Evolutionary conservation across 2,797 vertebrate species (phyloP).

Genomic region (Neomorphus geoffroyi): DNA sequence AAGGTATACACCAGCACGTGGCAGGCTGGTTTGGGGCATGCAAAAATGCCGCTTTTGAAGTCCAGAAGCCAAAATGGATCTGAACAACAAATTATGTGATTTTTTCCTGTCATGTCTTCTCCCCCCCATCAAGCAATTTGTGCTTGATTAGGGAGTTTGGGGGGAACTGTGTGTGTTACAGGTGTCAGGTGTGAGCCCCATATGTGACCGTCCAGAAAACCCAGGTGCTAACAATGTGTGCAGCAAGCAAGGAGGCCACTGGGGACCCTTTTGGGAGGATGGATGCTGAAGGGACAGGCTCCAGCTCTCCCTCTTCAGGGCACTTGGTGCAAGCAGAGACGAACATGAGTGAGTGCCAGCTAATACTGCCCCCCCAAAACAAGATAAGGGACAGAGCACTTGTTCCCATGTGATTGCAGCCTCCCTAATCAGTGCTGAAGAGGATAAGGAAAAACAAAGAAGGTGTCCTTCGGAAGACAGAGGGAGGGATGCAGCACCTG

Average conservation of each 20-base stretch:
- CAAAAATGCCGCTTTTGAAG: neutral
- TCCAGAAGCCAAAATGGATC: neutral
- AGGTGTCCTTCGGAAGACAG: constrained; percentile 48
- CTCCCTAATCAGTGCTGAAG: constrained; percentile 3
- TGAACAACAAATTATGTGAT: neutral
- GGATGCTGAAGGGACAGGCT: neutral
- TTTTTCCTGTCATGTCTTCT: neutral
- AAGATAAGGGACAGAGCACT: constrained; percentile 23
- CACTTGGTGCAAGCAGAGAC: neutral
- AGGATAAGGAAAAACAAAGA: constrained; percentile 18
- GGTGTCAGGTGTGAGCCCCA: neutral
- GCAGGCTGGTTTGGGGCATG: rapidly evolving
- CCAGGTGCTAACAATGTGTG: neutral
- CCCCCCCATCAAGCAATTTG: neutral
- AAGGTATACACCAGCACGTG: rapidly evolving
- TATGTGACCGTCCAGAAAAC: neutral
- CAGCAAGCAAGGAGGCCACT: neutral
- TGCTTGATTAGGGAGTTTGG: neutral
- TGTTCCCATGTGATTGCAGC: neutral
- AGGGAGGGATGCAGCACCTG: neutral
- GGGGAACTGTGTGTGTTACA: rapidly evolving
- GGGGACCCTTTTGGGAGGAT: neutral
- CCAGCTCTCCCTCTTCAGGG: constrained; percentile 63
- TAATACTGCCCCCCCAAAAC: neutral
- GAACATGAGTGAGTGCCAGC: rapidly evolving